Percentiles rank a stretch among this genome's conserved stretches.
These are phyloP conservation scores for Cynaeus angustus DNA, from an alignment of 2,888 invertebrate genomes.

Conservation along the genomic window DNA sequence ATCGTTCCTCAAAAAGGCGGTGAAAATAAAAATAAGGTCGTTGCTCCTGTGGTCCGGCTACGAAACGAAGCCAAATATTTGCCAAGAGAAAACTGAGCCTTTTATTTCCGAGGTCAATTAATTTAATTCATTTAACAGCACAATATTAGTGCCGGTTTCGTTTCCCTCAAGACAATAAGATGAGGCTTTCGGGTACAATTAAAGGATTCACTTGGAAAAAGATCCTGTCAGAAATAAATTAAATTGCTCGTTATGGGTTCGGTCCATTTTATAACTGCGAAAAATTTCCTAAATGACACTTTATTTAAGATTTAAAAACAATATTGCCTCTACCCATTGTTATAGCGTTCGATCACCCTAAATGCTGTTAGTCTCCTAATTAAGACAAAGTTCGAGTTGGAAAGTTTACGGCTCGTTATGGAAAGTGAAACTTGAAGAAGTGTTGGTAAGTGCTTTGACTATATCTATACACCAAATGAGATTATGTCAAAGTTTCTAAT, in stretches of 20 bases:
- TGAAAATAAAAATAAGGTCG: slow-evolving; percentile 3
- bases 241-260: slow-evolving; percentile 6
- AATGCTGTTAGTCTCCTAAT: slow-evolving; percentile 21
- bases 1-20: not conserved
- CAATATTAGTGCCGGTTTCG: slow-evolving; percentile 16
- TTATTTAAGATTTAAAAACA: too few relatives aligned
- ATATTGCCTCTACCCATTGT: not conserved
- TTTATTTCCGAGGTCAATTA: slow-evolving; percentile 17
- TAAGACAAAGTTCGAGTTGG: slow-evolving; percentile 10
- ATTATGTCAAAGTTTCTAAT: too few relatives aligned
- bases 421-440: slow-evolving; percentile 15
- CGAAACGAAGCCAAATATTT: slow-evolving; percentile 9
- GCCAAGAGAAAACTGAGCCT: not conserved
- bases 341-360: slow-evolving; percentile 5
- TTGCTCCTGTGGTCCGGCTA: not conserved
- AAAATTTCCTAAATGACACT: too few relatives aligned
- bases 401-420: slow-evolving; percentile 16
- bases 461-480: too few relatives aligned
- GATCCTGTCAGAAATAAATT: not conserved
- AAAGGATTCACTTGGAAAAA: slow-evolving; percentile 14
- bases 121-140: slow-evolving; percentile 22
- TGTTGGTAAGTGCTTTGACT: too few relatives aligned
- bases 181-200: slow-evolving; percentile 23
- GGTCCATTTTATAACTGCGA: not conserved
- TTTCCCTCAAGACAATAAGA: slow-evolving; percentile 18